Base-by-base conservation (phyloP, 1,140 invertebrate species). In the Samia ricini region DNA sequence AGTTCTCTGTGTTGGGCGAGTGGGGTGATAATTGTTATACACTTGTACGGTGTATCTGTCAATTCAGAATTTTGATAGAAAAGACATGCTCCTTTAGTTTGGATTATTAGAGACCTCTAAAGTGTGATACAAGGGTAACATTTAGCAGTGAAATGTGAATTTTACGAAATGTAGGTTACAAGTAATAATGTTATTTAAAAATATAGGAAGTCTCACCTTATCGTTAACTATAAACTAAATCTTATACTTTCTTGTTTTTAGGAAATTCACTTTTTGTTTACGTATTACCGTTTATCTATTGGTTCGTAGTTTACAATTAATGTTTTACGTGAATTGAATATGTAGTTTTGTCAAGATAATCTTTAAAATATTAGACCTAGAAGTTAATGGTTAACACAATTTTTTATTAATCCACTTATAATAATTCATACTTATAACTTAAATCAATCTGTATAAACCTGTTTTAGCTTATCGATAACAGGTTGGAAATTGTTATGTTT, bases 131-230 rank as follows among this genome's bases (percentile, higher is more conserved):
- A 68, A 63, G 66, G 26, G 26, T 5, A 8, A 75, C 60, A 63
- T 71, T 72, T 81, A 68, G 69, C 72, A 76, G 83, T 85, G 82
- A 81, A 83, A 83, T 87, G 83, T 88, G 81, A 80, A 79, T 81
- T 79, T 79, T 76, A 74, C 81, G 80, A 73, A 81, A 88, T 86
- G 83, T 88, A 88, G 82, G 85, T 88, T 70, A 61, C 55, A 52
- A 56, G n/a, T 12, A 48, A 58, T 56, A 69, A 54, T 65, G 61
- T 59, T 52, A 67, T 72, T 69, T 63, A 54, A 74, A 79, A 70
- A 68, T 70, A 74, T 73, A 21, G 36, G 65, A 68, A 68, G 66
- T 72, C 57, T 60, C 60, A 62, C 64, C 71, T 69, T 66, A 69
- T 74, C 64, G 62, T 68, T 68, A 51, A 62, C 62, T 63, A 67